Conservation (phyloP, 2,888 invertebrate genomes). For the Pilophorus perplexus region DNA sequence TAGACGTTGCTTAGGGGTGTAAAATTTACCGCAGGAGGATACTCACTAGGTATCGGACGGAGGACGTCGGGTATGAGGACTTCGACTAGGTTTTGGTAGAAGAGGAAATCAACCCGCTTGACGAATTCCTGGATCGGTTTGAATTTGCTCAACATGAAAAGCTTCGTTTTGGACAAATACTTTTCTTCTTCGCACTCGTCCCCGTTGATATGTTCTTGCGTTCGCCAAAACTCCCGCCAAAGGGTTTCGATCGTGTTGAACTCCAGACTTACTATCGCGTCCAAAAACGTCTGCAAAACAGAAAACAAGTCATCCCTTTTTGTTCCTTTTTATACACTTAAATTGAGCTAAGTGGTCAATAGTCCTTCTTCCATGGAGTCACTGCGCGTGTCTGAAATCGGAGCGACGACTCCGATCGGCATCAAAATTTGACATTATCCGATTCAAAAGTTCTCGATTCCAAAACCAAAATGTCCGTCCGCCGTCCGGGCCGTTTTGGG, state of each 20-base stretch:
- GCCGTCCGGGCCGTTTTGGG: too few species aligned
- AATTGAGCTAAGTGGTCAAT: neutral
- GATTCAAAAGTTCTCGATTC: too few species aligned
- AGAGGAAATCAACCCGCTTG: slow-evolving; percentile 78
- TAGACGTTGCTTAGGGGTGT: neutral
- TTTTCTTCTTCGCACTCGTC: slow-evolving; percentile 76
- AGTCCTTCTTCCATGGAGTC: too few species aligned
- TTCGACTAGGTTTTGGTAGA: slow-evolving; percentile 95
- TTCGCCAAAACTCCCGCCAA: slow-evolving; percentile 92
- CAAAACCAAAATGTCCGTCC: too few species aligned
- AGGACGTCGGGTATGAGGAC: slow-evolving; percentile 95
- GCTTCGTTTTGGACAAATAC: slow-evolving; percentile 69
- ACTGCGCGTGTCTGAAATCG: too few species aligned
- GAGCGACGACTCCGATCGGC: too few species aligned
- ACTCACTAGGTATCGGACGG: slow-evolving; percentile 83
- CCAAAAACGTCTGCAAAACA: slow-evolving; percentile 75
- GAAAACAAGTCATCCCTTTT: neutral
- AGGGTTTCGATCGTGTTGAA: slow-evolving; percentile 85
- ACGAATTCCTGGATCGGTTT: slow-evolving; percentile 76
- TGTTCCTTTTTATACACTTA: neutral
- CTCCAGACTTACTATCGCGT: slow-evolving; percentile 86
- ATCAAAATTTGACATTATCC: too few species aligned
- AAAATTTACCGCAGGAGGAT: neutral
- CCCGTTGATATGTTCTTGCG: slow-evolving; percentile 69
- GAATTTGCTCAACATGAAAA: slow-evolving; percentile 67